Evolutionary conservation across 2,888 invertebrate species (phyloP), one percentile per base, ranked within the genome.

Genomic region (Hypomecis atomaria): DNA sequence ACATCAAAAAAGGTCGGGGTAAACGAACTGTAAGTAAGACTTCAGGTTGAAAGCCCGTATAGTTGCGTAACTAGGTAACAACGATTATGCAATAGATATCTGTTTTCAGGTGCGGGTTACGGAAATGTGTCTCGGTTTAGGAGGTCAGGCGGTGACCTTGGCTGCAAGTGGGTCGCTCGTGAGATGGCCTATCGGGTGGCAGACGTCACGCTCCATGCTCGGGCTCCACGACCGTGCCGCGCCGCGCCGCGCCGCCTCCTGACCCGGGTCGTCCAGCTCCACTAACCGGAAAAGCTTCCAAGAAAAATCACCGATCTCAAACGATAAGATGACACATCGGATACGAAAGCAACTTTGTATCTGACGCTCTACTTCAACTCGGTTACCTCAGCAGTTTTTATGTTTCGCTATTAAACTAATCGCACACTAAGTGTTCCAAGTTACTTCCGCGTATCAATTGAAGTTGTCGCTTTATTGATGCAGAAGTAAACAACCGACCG

Each of bases 161-260:
- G 79, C 71, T 78, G 80, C 74, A 90, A 91, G 90, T 90, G 78
- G 89, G 92, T 86, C 92, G 88, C 79, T 92, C 91, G 92, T 92
- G 90, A 91, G 92, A 89, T 90, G 88, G 87, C 86, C 89, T 91
- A 90, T 91, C 90, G 88, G 88, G 84, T 90, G 89, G 91, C 88
- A 90, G 89, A 85, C 92, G 91, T 92, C 90, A 92, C 91, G 91
- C 89, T 86, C 82, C 75, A 83, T 78, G 78, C 86, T 81, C 79
- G n/a, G 9, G 83, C 81, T 74, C 75, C 47, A 40, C 56, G 50
- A n/a, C 1, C 47, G 33, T 48, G 36, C 50, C 56, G 13, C 65
- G 59, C 45, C 54, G 7, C 45, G 66, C 60, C 63, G 52, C 66
- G 65, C 67, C 61, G 64, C 52, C 64, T 62, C 57, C 63, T 23